Evolutionary conservation across 2,113 vertebrate genomes (phyloP).

Genomic region (Urocolius indicus): DNA sequence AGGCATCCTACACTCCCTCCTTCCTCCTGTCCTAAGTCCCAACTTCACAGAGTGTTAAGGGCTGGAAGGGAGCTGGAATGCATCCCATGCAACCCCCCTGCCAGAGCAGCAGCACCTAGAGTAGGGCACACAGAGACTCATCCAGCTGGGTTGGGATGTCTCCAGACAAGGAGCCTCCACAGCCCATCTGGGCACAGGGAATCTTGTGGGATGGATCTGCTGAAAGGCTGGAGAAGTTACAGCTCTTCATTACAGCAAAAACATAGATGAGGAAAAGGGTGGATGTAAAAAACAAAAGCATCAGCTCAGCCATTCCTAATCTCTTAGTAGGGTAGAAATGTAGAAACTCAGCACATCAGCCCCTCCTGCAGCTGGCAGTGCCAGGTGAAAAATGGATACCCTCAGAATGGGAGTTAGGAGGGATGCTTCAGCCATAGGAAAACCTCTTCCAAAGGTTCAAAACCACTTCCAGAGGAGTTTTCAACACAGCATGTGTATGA

Average conservation of each 20-base stretch:
- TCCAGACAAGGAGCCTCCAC: no score
- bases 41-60: no score
- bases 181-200: neutral
- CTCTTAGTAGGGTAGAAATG: neutral
- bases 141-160: no score
- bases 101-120: no score
- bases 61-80: no score
- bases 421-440: neutral
- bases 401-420: neutral
- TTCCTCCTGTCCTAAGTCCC: no score
- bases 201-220: rapidly evolving
- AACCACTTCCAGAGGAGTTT: neutral
- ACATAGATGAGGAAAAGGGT: neutral
- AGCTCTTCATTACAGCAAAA: neutral
- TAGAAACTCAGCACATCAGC: neutral
- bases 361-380: neutral
- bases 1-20: neutral
- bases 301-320: neutral
- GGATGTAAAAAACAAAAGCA: neutral
- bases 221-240: neutral
- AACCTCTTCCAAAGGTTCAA: neutral
- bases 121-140: no score
- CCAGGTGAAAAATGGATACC: neutral
- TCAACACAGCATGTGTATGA: neutral
- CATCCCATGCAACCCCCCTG: no score